These are phyloP conservation scores for Pseudolycoriella hygida DNA, from an alignment of 2,888 invertebrate species.

Conservation along the genomic window DNA sequence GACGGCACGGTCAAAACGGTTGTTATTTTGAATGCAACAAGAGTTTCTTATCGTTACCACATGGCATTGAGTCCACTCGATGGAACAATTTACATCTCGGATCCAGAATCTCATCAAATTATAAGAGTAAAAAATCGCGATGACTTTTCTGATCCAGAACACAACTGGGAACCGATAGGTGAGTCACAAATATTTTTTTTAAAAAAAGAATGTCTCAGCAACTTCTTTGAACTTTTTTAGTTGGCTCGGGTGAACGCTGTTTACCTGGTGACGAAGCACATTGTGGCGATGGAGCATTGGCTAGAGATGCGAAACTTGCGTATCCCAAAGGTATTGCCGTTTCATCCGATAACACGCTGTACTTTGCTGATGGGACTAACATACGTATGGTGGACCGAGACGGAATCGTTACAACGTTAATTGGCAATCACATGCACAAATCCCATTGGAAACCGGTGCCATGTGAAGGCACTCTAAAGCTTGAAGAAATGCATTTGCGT, in stretches of 20 bases:
- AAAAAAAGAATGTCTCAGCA: neutral
- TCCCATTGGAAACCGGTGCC: slow-evolving; percentile 89
- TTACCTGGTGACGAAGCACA: slow-evolving; percentile 84
- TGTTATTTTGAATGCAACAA: slow-evolving; percentile 54
- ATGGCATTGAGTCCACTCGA: slow-evolving; percentile 90
- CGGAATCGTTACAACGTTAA: slow-evolving; percentile 80
- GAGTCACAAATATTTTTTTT: slow-evolving; percentile 38
- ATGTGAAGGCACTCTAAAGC: slow-evolving; percentile 74
- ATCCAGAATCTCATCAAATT: slow-evolving; percentile 90
- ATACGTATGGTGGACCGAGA: slow-evolving; percentile 84
- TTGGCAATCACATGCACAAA: slow-evolving; percentile 84
- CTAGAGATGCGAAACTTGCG: slow-evolving; percentile 82
- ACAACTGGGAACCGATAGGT: slow-evolving; percentile 88
- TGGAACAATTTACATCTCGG: slow-evolving; percentile 85
- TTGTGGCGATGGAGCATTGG: slow-evolving; percentile 89
- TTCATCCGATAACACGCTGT: slow-evolving; percentile 76
- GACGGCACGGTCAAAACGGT: slow-evolving; percentile 47
- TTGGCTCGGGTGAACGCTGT: slow-evolving; percentile 88
- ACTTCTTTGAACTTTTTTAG: slow-evolving; percentile 28
- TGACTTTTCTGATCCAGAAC: slow-evolving; percentile 70
- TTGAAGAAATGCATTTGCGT: slow-evolving; percentile 83
- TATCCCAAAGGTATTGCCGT: slow-evolving; percentile 95
- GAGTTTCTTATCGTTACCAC: slow-evolving; percentile 91
- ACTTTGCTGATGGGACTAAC: slow-evolving; percentile 92
- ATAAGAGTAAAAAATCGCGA: slow-evolving; percentile 68